These are phyloP conservation scores for Sparus aurata DNA, from an alignment of 2,797 vertebrate species.

Conservation along the genomic window DNA sequence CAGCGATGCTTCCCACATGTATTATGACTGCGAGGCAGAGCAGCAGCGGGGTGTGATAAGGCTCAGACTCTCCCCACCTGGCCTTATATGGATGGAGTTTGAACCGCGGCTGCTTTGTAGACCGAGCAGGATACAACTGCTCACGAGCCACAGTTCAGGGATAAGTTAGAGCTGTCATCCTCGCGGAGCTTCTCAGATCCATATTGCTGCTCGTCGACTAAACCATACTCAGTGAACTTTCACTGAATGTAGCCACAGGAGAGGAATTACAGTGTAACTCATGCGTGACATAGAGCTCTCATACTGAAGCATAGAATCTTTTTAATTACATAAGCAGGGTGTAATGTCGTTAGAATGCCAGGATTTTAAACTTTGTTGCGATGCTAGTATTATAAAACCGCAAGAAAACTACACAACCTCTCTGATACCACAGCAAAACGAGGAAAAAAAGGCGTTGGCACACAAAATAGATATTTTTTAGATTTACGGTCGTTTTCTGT, in stretches of 20 bases:
- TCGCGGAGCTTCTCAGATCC: constrained; percentile 22
- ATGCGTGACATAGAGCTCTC: neutral
- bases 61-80: constrained; percentile 48
- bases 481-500: no score
- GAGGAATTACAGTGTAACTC: neutral
- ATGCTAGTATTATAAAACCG: no score
- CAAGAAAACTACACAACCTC: no score
- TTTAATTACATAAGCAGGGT: no score
- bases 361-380: no score
- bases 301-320: no score
- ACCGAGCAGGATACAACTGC: constrained; percentile 32
- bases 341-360: no score
- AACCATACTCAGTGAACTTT: neutral
- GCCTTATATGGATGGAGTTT: constrained; percentile 73
- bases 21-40: constrained; percentile 65
- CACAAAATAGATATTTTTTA: no score
- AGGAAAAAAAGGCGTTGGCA: no score
- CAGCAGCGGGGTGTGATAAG: constrained; percentile 69
- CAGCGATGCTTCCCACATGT: constrained; percentile 67
- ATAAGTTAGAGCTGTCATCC: constrained; percentile 33
- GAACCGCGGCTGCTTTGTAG: constrained; percentile 34
- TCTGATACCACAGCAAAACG: no score
- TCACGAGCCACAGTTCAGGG: constrained; percentile 50
- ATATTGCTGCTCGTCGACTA: constrained; percentile 6
- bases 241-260: neutral